These are phyloP conservation scores for Saxicola maurus DNA, from an alignment of 2,797 vertebrate species.

Conservation along the genomic window DNA sequence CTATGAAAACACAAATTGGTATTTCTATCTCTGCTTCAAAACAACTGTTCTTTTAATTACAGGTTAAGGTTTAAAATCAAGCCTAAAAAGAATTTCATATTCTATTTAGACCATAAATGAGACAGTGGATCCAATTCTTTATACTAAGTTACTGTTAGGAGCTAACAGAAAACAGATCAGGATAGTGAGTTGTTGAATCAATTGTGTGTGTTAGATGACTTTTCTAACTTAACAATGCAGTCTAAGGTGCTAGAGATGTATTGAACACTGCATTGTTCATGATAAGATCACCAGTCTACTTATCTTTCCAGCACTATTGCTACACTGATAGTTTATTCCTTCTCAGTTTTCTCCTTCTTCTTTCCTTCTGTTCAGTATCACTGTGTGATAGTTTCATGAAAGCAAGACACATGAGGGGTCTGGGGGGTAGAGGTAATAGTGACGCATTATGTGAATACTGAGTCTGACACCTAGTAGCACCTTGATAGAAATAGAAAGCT, in stretches of 20 bases:
- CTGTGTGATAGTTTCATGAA: conserved; percentile 34
- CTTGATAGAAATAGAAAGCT: conserved; percentile 75
- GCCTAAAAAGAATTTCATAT: background rate
- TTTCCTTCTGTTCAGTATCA: background rate
- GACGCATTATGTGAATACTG: conserved; percentile 53
- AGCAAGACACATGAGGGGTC: background rate
- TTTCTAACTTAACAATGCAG: background rate
- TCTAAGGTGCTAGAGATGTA: background rate
- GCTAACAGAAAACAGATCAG: background rate
- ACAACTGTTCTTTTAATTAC: background rate
- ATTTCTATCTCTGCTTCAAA: background rate
- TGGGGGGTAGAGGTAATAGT: conserved; percentile 35
- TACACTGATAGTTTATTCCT: background rate
- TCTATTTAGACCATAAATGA: background rate
- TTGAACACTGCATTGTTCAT: background rate
- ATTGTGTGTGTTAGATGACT: background rate
- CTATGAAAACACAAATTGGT: background rate
- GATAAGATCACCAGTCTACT: background rate
- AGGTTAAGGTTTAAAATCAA: background rate
- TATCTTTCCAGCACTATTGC: background rate
- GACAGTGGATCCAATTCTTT: background rate
- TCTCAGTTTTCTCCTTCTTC: background rate
- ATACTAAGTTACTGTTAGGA: background rate
- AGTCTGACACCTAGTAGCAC: conserved; percentile 75
- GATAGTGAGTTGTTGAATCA: background rate